These are phyloP conservation scores for Apamea anceps DNA, from an alignment of 2,888 invertebrate species.

Conservation along the genomic window DNA sequence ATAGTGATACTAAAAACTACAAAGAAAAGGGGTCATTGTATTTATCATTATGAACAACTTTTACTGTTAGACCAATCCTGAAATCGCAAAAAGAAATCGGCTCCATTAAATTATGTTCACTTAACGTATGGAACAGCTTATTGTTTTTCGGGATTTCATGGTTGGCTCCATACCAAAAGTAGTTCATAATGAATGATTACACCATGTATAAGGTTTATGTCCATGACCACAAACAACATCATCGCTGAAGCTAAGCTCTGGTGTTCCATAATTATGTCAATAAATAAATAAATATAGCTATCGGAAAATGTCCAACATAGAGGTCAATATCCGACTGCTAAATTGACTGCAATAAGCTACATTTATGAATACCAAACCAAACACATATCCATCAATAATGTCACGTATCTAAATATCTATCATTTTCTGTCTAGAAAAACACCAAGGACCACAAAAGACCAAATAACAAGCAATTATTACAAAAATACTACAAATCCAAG, in stretches of 20 bases:
- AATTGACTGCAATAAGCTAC: not conserved
- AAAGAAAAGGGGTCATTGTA: too few species aligned
- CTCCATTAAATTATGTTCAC: not conserved
- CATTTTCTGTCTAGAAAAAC: not conserved
- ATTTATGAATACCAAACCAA: not conserved
- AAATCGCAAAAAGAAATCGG: not conserved
- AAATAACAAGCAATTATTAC: not conserved
- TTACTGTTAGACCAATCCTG: not conserved
- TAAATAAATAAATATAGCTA: not conserved
- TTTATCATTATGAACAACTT: too few species aligned
- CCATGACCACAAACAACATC: not conserved
- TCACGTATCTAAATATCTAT: not conserved
- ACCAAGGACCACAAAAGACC: not conserved
- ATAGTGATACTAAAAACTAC: too few species aligned
- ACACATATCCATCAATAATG: not conserved
- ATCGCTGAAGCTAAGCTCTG: not conserved
- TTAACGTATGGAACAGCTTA: not conserved
- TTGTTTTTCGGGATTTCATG: not conserved
- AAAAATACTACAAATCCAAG: slow-evolving; percentile 10
- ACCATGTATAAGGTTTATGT: not conserved
- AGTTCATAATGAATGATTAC: not conserved
- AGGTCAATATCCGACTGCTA: not conserved
- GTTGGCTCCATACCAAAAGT: not conserved
- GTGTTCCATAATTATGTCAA: not conserved
- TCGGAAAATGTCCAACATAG: not conserved